A percentile compares a stretch with the other conserved stretches of the same genome.
Conservation (phyloP, 2,888 invertebrate species). For the Lomographa bimaculata region DNA sequence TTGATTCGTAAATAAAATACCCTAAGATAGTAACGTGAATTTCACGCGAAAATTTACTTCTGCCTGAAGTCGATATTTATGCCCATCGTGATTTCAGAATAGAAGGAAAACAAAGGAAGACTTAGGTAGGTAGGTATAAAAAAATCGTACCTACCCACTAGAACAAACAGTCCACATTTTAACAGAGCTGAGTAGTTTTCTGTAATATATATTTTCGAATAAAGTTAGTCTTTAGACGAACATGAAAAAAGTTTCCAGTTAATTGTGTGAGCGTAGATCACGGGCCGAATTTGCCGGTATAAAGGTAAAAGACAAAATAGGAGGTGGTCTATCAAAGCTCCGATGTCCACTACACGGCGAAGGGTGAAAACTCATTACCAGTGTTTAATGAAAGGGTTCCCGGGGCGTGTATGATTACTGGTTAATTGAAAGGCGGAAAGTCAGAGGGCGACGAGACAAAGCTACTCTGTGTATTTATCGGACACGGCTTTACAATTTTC, state of each 20-base stretch:
- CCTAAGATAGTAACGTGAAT: too few species aligned
- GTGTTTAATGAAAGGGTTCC: conserved; percentile 78
- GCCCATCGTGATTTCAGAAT: too few species aligned
- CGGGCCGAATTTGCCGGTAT: conserved; percentile 56
- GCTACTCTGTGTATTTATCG: conserved; percentile 62
- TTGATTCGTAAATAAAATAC: too few species aligned
- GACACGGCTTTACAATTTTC: conserved; percentile 33
- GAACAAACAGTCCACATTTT: neutral
- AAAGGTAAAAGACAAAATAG: conserved; percentile 65
- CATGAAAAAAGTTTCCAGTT: conserved; percentile 22
- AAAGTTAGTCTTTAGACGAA: neutral
- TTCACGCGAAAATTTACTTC: too few species aligned
- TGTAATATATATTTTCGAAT: neutral
- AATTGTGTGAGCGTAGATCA: conserved; percentile 53
- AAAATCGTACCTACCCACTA: too few species aligned
- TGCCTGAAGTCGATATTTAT: too few species aligned
- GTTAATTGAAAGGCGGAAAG: conserved; percentile 80
- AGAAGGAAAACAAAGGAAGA: too few species aligned
- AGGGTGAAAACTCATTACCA: conserved; percentile 82
- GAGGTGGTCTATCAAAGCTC: conserved; percentile 61
- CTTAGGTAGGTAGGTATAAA: too few species aligned
- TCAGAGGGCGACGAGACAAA: conserved; percentile 69
- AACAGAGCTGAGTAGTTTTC: too few species aligned
- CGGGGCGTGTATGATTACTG: conserved; percentile 79
- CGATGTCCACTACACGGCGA: conserved; percentile 75